Base-by-base conservation (phyloP, 2,797 vertebrate genomes). In the Micropoecilia bifurca region DNA sequence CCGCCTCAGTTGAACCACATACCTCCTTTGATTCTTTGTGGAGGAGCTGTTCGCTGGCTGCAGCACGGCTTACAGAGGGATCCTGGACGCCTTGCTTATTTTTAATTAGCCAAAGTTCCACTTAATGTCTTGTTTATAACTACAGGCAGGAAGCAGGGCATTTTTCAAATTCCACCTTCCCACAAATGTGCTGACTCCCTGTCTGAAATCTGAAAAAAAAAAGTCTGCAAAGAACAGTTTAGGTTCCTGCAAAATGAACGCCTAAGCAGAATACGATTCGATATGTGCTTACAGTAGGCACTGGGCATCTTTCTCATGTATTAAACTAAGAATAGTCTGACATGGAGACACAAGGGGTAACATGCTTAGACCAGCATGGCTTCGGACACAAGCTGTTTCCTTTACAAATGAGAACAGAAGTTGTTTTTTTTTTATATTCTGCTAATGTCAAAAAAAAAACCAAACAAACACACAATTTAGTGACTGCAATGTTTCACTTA, bases 91-190 rank as follows among this genome's bases (percentile, higher is more conserved):
- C 75, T 75, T 77, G 77, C 83, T 84, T 78, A 39, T 59, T 59
- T 46, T 82, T 83, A 79, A 83, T 89, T 84, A 79, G 83, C 85
- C 77, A 72, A 81, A 81, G 71, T 83, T 57, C 47, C 53, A 73
- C 69, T 77, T 85, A 80, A 88, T 87, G 85, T 80, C 76, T 79
- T 93, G 89, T 94, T 94, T 91, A 91, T 79, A 81, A 76, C 68
- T 77, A 73, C 68, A 81, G 46, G 61, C 75, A 77, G 77, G 78
- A 39, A 85, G 76, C 50, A 66, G 82, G 76, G 78, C 80, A 89
- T 91, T 83, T 90, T 93, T 93, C 41, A 77, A 61, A 92, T 92
- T 91, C 90, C 89, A 46, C 69, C 47, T 59, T 59, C 59, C 80
- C 80, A 77, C 78, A 73, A 81, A 78, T 57, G 45, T 83, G 71